Percentiles rank a stretch among this genome's conserved stretches.
Evolutionary conservation across 2,888 invertebrate genomes (phyloP).

Genomic region (Teleogryllus oceanicus): DNA sequence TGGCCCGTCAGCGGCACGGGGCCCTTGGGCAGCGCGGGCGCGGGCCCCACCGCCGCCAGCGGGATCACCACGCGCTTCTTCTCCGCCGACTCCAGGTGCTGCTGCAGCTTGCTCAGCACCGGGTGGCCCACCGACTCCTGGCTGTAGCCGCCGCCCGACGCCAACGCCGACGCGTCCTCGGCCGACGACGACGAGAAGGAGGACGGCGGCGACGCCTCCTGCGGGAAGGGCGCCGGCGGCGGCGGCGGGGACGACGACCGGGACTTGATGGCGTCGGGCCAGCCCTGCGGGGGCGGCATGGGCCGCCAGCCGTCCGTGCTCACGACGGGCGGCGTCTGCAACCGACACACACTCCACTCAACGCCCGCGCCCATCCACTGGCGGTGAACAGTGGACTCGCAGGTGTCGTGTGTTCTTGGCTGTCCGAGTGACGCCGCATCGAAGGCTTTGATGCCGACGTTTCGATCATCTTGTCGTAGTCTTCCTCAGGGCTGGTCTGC

Average conservation of each 20-base stretch:
- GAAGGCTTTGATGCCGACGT: no score
- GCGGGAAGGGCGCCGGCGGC: neutral
- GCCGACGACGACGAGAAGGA: neutral
- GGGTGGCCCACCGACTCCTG: constrained; percentile 30
- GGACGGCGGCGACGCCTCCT: neutral
- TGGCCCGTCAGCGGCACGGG: neutral
- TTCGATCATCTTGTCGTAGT: no score
- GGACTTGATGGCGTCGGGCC: neutral
- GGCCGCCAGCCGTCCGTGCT: constrained; percentile 36
- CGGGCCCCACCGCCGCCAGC: no score
- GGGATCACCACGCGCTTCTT: constrained; percentile 25
- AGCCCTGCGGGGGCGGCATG: constrained; percentile 28
- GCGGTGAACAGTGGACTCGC: no score
- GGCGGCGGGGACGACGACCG: neutral
- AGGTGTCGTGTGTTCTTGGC: no score
- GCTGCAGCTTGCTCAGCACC: constrained; percentile 32
- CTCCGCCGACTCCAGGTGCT: constrained; percentile 32
- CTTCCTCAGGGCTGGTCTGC: no score
- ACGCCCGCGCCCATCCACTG: no score
- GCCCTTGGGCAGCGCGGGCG: no score
- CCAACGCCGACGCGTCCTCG: neutral
- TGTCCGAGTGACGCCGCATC: no score
- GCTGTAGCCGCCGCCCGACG: constrained; percentile 5
- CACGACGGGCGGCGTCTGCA: constrained; percentile 31
- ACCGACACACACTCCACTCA: no score